phyloP scores from a whole-genome alignment of 2,888 invertebrate species.

The Philereme transversata region DNA sequence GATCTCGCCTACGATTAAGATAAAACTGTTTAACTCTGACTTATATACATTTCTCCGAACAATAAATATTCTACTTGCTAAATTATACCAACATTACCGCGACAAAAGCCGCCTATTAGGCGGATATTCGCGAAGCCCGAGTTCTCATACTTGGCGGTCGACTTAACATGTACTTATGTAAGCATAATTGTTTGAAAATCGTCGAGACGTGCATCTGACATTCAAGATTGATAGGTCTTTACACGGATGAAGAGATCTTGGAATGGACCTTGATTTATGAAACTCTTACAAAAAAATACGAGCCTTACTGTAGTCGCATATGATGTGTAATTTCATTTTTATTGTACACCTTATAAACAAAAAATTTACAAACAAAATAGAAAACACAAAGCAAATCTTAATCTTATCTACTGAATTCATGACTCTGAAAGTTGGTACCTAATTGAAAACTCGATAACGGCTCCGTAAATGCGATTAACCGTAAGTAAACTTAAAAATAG shows the following conservation, averaged over 20 bases:
- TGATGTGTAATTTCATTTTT: no score
- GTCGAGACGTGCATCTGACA: constrained; percentile 70
- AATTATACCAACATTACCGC: constrained; percentile 28
- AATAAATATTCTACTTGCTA: constrained; percentile 26
- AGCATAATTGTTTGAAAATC: constrained; percentile 76
- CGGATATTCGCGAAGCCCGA: constrained; percentile 35
- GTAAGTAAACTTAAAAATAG: no score
- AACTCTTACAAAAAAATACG: no score
- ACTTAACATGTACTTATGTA: constrained; percentile 71
- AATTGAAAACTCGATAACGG: no score
- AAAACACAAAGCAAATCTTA: no score
- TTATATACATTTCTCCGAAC: constrained; percentile 3
- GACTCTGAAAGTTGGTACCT: no score
- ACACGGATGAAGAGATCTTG: constrained; percentile 45
- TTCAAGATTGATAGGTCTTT: constrained; percentile 70
- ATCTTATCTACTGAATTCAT: no score
- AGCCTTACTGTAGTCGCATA: no score
- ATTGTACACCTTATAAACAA: no score
- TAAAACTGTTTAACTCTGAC: constrained; percentile 6
- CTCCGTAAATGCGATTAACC: no score
- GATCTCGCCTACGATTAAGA: no score
- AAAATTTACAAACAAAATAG: no score
- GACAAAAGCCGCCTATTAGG: constrained; percentile 33
- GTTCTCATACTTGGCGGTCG: constrained; percentile 46
- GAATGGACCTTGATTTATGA: constrained; percentile 38